Percentiles rank a stretch among this genome's conserved stretches.
These are phyloP conservation scores for Tipula vernalis DNA, from an alignment of 2,888 invertebrate genomes.

Conservation along the genomic window DNA sequence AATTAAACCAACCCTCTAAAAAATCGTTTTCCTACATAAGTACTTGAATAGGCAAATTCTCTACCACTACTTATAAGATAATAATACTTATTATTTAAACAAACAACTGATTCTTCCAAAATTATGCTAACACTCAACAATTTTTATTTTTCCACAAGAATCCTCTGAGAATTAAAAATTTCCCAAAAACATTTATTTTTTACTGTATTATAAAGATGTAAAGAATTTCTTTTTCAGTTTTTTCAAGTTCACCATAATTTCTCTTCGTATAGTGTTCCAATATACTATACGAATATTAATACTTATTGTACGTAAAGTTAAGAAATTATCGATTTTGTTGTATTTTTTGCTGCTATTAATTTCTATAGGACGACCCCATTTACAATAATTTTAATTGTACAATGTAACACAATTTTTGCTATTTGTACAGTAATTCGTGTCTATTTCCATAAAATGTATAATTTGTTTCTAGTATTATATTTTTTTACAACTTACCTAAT, in stretches of 20 bases:
- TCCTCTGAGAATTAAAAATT: neutral
- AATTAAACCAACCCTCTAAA: no score
- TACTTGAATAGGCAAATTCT: neutral
- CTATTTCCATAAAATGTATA: neutral
- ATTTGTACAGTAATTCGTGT: neutral
- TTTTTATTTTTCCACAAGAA: no score
- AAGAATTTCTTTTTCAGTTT: neutral
- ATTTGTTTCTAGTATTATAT: neutral
- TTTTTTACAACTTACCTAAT: neutral
- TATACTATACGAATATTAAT: neutral
- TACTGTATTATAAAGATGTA: no score
- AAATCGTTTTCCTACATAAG: neutral
- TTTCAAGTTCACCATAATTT: neutral
- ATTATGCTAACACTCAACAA: neutral
- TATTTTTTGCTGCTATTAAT: neutral
- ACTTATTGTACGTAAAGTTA: neutral
- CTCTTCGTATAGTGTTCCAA: neutral
- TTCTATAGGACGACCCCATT: neutral
- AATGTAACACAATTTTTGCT: neutral
- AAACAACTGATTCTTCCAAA: neutral
- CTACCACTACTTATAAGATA: neutral
- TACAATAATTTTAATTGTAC: neutral
- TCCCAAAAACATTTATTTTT: no score
- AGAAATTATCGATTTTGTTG: neutral
- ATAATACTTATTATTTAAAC: neutral